These are phyloP conservation scores for Rhadina sibilatrix DNA, from an alignment of 2,113 vertebrate species.

Conservation along the genomic window DNA sequence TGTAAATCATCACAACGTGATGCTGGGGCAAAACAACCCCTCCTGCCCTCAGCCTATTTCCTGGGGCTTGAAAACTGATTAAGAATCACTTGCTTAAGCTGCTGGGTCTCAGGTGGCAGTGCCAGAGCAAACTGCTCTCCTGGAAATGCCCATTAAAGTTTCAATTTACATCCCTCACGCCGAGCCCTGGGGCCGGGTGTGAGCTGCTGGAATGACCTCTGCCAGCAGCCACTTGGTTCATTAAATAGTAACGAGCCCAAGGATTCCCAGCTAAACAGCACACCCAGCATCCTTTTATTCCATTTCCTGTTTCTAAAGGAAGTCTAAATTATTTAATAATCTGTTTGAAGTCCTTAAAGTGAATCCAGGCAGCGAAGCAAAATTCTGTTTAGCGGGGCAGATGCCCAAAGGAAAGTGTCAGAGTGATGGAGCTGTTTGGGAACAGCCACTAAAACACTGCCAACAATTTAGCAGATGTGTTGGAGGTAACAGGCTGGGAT, in stretches of 20 bases:
- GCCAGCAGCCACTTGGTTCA: not conserved
- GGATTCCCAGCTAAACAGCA: not conserved
- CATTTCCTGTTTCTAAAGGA: not conserved
- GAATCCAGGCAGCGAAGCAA: not conserved
- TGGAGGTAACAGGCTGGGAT: not conserved
- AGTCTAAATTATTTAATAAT: not conserved
- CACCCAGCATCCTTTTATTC: not conserved
- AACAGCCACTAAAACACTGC: fast-evolving
- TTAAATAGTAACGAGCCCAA: not conserved
- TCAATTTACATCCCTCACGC: not conserved
- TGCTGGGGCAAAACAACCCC: not conserved
- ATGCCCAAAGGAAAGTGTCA: not conserved
- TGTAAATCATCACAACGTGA: not conserved
- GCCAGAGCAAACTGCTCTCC: not conserved
- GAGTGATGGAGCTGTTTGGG: not conserved
- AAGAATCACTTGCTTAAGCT: not conserved
- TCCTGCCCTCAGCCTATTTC: not conserved
- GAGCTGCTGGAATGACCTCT: conserved; percentile 22
- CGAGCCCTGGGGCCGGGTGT: not conserved
- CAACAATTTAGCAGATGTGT: not conserved
- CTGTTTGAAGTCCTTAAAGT: not conserved
- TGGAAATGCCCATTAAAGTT: not conserved
- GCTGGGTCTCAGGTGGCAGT: not conserved
- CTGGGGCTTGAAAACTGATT: not conserved
- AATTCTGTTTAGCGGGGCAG: not conserved